A percentile compares a stretch with the other conserved stretches of the same genome.
phyloP scores from a whole-genome alignment of 2,888 invertebrate genomes.

The Drosophila aldrichi region DNA sequence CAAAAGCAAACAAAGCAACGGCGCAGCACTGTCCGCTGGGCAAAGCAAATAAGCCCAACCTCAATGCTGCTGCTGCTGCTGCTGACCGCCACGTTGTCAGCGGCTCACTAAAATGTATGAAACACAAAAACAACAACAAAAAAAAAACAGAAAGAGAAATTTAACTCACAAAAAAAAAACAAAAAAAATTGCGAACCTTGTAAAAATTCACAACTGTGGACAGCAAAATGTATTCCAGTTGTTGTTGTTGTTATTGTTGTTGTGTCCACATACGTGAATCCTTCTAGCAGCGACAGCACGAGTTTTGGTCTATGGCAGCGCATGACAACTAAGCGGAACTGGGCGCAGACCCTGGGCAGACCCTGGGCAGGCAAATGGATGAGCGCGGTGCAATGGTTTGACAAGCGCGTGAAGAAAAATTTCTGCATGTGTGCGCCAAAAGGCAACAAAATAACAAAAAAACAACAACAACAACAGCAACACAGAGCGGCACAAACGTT shows the following conservation, averaged over 20 bases:
- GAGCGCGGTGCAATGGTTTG: slow-evolving; percentile 76
- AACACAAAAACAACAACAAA: slow-evolving; percentile 20
- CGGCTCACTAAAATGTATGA: slow-evolving; percentile 48
- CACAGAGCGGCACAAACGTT: slow-evolving; percentile 42
- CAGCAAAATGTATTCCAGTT: slow-evolving; percentile 22
- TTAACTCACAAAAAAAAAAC: neutral
- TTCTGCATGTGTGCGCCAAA: slow-evolving; percentile 71
- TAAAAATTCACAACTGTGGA: slow-evolving; percentile 70
- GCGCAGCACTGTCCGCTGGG: slow-evolving; percentile 48
- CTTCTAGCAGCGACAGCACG: slow-evolving; percentile 49
- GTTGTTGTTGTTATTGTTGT: slow-evolving; percentile 28
- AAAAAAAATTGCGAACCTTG: slow-evolving; percentile 66
- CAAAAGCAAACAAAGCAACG: slow-evolving; percentile 66
- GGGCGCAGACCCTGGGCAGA: slow-evolving; percentile 38
- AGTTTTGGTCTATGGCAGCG: slow-evolving; percentile 71
- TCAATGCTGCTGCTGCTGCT: slow-evolving; percentile 15
- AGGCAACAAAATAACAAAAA: slow-evolving; percentile 36
- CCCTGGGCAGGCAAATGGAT: slow-evolving; percentile 69
- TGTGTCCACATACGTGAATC: slow-evolving; percentile 70
- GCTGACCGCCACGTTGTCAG: slow-evolving; percentile 49
- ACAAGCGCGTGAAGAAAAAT: slow-evolving; percentile 78
- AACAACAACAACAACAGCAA: slow-evolving; percentile 26
- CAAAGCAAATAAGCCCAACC: slow-evolving; percentile 58
- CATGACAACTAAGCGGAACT: slow-evolving; percentile 69
- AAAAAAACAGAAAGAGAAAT: slow-evolving; percentile 2